A percentile compares a stretch with the other conserved stretches of the same genome.
Evolutionary conservation across 2,113 vertebrate genomes (phyloP).

Genomic region (Caranx ignobilis): DNA sequence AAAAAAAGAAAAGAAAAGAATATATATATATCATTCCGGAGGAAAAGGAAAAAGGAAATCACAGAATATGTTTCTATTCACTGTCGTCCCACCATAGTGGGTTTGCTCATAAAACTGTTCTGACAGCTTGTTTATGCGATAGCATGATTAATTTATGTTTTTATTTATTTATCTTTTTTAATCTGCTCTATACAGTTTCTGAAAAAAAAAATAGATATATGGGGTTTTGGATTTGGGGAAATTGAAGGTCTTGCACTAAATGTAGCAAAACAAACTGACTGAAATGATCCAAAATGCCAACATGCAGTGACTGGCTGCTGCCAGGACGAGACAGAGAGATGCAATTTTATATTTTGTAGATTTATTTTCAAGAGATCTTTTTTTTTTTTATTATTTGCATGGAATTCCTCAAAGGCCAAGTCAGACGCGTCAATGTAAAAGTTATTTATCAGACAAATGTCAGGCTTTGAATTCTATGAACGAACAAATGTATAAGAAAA

Average conservation of each 20-base stretch:
- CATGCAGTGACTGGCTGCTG: conserved; percentile 67
- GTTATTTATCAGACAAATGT: conserved; percentile 70
- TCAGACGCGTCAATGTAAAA: conserved; percentile 59
- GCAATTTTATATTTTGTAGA: conserved; percentile 78
- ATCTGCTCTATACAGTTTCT: conserved; percentile 62
- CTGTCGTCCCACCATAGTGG: conserved; percentile 40
- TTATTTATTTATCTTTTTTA: conserved; percentile 78
- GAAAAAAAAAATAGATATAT: conserved; percentile 10
- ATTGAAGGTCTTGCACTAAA: conserved; percentile 73
- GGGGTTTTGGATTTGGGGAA: conserved; percentile 59
- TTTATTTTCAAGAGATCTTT: conserved; percentile 56
- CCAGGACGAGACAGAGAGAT: conserved; percentile 65
- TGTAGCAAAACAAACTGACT: conserved; percentile 68
- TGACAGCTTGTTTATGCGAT: conserved; percentile 67
- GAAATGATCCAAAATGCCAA: conserved; percentile 72
- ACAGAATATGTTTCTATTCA: conserved; percentile 40
- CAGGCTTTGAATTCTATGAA: conserved; percentile 50
- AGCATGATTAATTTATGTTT: conserved; percentile 75
- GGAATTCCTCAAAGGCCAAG: conserved; percentile 57
- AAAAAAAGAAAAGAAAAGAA: conserved; percentile 16
- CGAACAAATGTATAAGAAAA: conserved; percentile 36
- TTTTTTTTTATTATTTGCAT: conserved; percentile 59
- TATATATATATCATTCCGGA: conserved; percentile 23
- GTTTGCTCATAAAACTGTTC: conserved; percentile 60
- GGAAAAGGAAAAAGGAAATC: conserved; percentile 15